Base-by-base conservation (phyloP, 64 coral and sea anemone species). In the Stylophora pistillata region DNA sequence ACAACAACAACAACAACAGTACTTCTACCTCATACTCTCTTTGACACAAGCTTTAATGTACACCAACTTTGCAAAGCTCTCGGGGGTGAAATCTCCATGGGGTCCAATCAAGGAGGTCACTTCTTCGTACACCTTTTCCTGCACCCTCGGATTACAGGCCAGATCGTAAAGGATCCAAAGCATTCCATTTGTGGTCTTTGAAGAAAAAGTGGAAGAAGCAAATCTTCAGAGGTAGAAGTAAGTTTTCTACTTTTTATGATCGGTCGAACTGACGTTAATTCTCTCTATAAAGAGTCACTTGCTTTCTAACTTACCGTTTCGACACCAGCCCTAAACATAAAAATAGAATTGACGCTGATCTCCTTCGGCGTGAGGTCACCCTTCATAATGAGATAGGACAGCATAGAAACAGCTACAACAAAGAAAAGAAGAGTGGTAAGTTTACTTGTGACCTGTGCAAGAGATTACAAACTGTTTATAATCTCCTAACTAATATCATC, bases 1-100 rank as follows among this genome's bases (percentile, higher is more conserved):
- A 41, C 3, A 47, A 47, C 37, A 47, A 47, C 37, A 47, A 47
- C 37, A 47, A 47, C 37, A 47, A 0, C 37, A 47, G 3, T 47
- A 47, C 37, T 47, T 63, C 56, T 91, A 91, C 89, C 89, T 84
- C 71, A 91, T 73, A 57, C 76, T 72, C 74, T 91, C 89, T 47
- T 91, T 91, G 56, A 91, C 70, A 64, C 89, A 91, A 30, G 89
- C 89, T 25, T 91, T 91, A n/a, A 66, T 70, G 57, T 91, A 91
- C 52, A 55, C 60, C 56, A 91, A 84, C 37, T 56, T 79, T 1
- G 78, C n/a, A 18, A 91, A 85, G 71, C 75, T 73, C 17, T 91
- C 71, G 3, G 73, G 70, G 21, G 72, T 53, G 25, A 91, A 15
- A 47, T 72, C 69, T 28, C 89, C 89, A 63, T 62, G 15, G 6